Conservation (phyloP, 2,797 vertebrate genomes). For the Helarctos malayanus region DNA sequence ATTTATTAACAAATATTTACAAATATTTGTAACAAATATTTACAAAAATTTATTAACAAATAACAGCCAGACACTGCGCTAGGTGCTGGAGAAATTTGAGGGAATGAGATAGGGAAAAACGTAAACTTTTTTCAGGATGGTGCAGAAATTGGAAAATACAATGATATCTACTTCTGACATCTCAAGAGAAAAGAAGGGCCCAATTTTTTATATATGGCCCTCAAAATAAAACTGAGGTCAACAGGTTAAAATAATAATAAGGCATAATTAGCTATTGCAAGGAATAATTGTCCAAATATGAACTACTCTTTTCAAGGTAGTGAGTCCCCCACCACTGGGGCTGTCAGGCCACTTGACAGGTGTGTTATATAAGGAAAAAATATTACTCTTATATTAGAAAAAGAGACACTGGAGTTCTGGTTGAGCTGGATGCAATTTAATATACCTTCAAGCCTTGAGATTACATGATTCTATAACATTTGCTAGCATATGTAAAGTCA, state of each 20-base stretch:
- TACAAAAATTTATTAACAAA: neutral
- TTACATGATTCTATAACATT: neutral
- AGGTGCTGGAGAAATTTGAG: neutral
- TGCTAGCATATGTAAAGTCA: neutral
- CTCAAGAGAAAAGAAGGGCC: neutral
- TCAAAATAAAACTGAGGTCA: neutral
- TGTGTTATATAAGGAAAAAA: neutral
- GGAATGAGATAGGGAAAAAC: neutral
- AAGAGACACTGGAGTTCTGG: neutral
- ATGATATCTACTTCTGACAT: neutral
- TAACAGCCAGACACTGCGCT: neutral
- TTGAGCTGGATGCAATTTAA: neutral
- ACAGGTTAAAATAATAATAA: neutral
- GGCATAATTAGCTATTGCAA: neutral
- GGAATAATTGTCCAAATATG: neutral
- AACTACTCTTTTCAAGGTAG: neutral
- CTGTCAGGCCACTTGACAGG: neutral
- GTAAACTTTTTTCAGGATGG: neutral
- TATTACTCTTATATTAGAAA: neutral
- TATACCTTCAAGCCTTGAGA: neutral
- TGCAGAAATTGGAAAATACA: neutral
- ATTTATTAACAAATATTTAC: neutral
- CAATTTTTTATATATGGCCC: neutral
- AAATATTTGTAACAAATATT: neutral
- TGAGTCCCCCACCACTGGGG: neutral